Evolutionary conservation across 2,797 vertebrate species (phyloP).

Genomic region (Denticeps clupeoides): DNA sequence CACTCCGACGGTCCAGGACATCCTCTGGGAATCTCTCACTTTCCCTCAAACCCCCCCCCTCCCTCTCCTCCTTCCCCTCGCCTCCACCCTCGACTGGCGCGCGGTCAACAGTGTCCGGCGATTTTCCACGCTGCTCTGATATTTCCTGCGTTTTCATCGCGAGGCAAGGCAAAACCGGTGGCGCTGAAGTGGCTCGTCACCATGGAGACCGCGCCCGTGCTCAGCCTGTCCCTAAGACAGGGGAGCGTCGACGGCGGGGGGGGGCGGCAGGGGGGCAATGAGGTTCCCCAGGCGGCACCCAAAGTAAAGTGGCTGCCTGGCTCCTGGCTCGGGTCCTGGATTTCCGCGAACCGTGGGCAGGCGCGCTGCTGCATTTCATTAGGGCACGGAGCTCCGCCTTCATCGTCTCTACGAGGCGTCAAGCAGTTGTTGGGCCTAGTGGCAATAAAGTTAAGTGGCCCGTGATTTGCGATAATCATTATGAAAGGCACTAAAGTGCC

Average conservation of each 20-base stretch:
- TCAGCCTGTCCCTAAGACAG: slow-evolving; percentile 20
- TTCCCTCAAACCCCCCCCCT: too few relatives aligned
- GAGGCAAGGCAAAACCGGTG: slow-evolving; percentile 40
- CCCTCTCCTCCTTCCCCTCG: slow-evolving; percentile 31
- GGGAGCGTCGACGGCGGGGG: slow-evolving; percentile 38
- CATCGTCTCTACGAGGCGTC: too few relatives aligned
- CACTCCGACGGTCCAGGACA: slow-evolving; percentile 54
- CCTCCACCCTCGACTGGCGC: too few relatives aligned
- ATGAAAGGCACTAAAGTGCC: slow-evolving; percentile 55
- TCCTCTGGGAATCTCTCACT: slow-evolving; percentile 47
- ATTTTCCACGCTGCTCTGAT: too few relatives aligned
- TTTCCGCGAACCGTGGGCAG: too few relatives aligned
- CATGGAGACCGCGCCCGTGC: slow-evolving; percentile 55
- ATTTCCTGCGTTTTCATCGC: slow-evolving; percentile 34
- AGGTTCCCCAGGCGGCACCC: slow-evolving; percentile 28
- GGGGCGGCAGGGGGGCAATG: slow-evolving; percentile 32
- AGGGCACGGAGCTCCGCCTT: too few relatives aligned
- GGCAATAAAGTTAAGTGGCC: too few relatives aligned
- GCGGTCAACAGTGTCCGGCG: too few relatives aligned
- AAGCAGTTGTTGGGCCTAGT: too few relatives aligned
- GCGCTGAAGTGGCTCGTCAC: slow-evolving; percentile 53
- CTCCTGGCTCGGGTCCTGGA: too few relatives aligned
- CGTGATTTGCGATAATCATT: slow-evolving; percentile 63
- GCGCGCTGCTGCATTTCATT: too few relatives aligned
- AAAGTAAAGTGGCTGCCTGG: too few relatives aligned